Evolutionary conservation across 2,888 invertebrate genomes (phyloP), one percentile per base, ranked within the genome.

Genomic region (Dione vanillae): DNA sequence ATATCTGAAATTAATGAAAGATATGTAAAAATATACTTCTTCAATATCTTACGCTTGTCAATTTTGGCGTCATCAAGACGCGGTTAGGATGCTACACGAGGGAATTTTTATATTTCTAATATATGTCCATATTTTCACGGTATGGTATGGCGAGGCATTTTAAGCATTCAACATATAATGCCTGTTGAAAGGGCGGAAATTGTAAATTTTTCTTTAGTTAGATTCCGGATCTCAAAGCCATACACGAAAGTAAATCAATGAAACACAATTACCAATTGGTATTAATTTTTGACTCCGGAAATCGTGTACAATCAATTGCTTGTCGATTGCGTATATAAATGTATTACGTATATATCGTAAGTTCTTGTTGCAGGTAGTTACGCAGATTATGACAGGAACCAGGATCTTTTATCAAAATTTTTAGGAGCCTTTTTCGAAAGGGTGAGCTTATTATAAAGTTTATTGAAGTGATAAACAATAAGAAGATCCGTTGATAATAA

Each of bases 351-450:
- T 47, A 8, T 0, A 10, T 45, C 7, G 27, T 9, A 20, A 45
- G n/a, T 61, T 0, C n/a, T 56, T n/a, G 5, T 72, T 79, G 51
- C 74, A 89, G 90, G 80, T 56, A 73, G 76, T 69, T 77, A 85
- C 62, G 83, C 79, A 5, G 86, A 84, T 47, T 76, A 71, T 0
- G 83, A 85, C 52, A 77, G 85, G 10, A 83, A 83, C 54, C 83
- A 85, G 54, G 78, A 82, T 2, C 77, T 92, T 5, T 72, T 91
- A 7, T 87, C 92, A 0, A 82, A 83, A 72, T 90, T 93, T 73
- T 77, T 93, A 54, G 90, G 89, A 35, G 91, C 92, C 0, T 93
- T 93, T 76, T 90, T 92, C 74, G 92, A 92, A 84, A 84, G 91
- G 78, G 92, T 77, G 65, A 67, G 77, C 73, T 12, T 64, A 2